Conservation (phyloP, 1,140 invertebrate species). For the Hormaphis cornu region DNA sequence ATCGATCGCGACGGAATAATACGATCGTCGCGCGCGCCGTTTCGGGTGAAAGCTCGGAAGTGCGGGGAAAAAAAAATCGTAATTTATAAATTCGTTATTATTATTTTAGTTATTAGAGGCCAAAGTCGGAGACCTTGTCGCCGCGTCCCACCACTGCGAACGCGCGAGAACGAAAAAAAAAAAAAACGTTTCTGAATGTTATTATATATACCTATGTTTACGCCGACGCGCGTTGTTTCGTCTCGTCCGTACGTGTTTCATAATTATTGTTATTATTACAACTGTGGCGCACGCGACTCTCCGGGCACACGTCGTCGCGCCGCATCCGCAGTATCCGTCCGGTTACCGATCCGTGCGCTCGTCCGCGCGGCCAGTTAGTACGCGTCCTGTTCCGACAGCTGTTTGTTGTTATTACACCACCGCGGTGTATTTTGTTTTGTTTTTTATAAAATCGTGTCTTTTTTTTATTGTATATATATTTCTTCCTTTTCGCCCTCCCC, state of each 20-base stretch:
- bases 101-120: neutral
- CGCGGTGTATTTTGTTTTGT: too few species aligned
- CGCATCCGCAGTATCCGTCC: too few species aligned
- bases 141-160: neutral
- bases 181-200: neutral
- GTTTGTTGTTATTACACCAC: neutral
- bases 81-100: neutral
- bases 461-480: too few species aligned
- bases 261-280: too few species aligned
- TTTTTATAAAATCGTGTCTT: too few species aligned
- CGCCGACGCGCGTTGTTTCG: neutral
- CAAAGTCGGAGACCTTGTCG: conserved; percentile 6
- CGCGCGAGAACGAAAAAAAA: neutral
- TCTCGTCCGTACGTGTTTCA: neutral
- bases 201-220: too few species aligned
- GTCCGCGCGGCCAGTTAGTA: too few species aligned
- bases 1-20: neutral
- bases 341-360: neutral
- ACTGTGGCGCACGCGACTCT: too few species aligned
- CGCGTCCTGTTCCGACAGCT: too few species aligned
- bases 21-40: neutral
- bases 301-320: too few species aligned
- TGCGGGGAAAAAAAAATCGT: neutral
- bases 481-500: too few species aligned
- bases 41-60: conserved; percentile 25